Percentiles rank a stretch among this genome's conserved stretches.
phyloP scores from a whole-genome alignment of 92 coral and sea anemone genomes.

The Blastomussa wellsi region DNA sequence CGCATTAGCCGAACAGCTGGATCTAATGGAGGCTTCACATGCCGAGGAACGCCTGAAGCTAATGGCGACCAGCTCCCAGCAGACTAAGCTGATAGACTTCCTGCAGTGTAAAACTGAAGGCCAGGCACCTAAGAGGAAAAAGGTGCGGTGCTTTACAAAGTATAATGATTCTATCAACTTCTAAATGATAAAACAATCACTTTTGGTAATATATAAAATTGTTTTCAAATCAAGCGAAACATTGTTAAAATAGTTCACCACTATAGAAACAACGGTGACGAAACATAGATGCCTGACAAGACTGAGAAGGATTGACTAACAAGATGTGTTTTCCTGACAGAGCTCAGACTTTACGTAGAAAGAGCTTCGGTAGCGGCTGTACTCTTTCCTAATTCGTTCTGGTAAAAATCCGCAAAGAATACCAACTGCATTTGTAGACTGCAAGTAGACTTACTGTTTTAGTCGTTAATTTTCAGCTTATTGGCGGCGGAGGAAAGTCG shows the following conservation, averaged over 20 bases:
- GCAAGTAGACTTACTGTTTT: too few species aligned
- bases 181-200: neutral
- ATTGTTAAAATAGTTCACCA: too few species aligned
- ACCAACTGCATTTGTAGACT: too few species aligned
- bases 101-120: conserved; percentile 94
- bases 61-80: conserved; percentile 94
- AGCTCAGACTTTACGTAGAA: too few species aligned
- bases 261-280: too few species aligned
- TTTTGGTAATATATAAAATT: too few species aligned
- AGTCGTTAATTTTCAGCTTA: conserved; percentile 39
- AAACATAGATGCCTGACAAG: too few species aligned
- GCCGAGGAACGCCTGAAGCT: conserved; percentile 96
- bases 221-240: too few species aligned
- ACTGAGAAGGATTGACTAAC: too few species aligned
- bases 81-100: conserved; percentile 95
- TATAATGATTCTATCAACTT: neutral
- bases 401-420: too few species aligned
- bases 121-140: conserved; percentile 79
- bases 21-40: conserved; percentile 89
- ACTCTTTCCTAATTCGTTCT: neutral
- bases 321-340: too few species aligned
- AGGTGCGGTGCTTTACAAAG: conserved; percentile 33
- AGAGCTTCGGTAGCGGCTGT: too few species aligned
- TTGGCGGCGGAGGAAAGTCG: conserved; percentile 77
- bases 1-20: conserved; percentile 88